A percentile compares a stretch with the other conserved stretches of the same genome.
Conservation (phyloP, 2,888 invertebrate species). For the Plebejus melissa region DNA sequence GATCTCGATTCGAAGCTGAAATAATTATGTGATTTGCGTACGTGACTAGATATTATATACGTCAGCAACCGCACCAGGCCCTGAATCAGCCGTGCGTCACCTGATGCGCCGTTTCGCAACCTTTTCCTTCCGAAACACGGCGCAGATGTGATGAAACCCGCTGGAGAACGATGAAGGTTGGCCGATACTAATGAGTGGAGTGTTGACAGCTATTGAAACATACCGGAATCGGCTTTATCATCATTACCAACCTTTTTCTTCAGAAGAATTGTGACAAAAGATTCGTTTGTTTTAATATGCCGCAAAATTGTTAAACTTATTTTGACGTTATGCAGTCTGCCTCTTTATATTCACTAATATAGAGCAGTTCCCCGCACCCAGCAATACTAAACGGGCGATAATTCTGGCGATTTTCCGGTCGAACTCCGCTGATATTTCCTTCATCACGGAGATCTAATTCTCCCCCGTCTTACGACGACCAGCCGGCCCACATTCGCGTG, state of each 20-base stretch:
- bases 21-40: slow-evolving; percentile 43
- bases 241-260: neutral
- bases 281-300: neutral
- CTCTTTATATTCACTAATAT: no score
- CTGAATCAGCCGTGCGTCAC: slow-evolving; percentile 62
- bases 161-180: slow-evolving; percentile 28
- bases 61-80: slow-evolving; percentile 45
- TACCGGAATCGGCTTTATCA: neutral
- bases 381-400: no score
- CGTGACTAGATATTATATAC: slow-evolving; percentile 57
- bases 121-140: slow-evolving; percentile 37
- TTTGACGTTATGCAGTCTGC: neutral
- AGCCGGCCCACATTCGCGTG: slow-evolving; percentile 71
- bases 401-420: no score
- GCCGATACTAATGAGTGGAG: slow-evolving; percentile 51
- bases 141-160: slow-evolving; percentile 28
- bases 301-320: neutral
- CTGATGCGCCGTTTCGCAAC: slow-evolving; percentile 56
- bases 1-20: neutral
- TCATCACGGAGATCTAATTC: slow-evolving; percentile 26
- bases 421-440: neutral
- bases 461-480: slow-evolving; percentile 58
- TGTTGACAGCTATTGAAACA: slow-evolving; percentile 13
- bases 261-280: neutral
- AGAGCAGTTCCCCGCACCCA: no score